These are phyloP conservation scores for Odocoileus hemionus DNA, from an alignment of 2,113 vertebrate genomes.

Conservation along the genomic window DNA sequence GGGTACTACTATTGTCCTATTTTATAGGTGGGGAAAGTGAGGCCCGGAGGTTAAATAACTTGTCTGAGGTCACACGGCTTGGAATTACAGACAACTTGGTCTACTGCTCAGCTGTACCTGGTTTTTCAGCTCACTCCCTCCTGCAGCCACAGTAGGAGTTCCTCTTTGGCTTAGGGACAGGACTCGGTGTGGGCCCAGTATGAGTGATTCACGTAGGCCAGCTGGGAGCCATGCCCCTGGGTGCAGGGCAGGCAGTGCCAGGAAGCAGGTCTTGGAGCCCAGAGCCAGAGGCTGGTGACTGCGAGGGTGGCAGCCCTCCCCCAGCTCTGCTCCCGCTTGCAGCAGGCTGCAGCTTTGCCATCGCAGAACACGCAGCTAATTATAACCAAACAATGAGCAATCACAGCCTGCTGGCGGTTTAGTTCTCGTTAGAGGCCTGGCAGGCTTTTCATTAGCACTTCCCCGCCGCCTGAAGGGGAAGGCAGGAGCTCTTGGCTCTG, in stretches of 20 bases:
- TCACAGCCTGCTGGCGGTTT: constrained; percentile 29
- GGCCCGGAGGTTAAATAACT: neutral
- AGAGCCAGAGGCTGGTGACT: neutral
- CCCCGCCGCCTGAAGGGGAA: neutral
- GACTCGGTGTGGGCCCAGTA: neutral
- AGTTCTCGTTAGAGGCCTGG: neutral
- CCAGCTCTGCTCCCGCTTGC: neutral
- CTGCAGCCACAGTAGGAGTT: neutral
- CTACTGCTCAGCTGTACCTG: neutral
- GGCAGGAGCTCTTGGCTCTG: neutral
- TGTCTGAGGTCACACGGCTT: neutral
- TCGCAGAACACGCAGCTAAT: constrained; percentile 35
- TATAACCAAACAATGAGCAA: constrained; percentile 60
- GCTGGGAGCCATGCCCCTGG: neutral
- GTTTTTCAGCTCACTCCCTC: neutral
- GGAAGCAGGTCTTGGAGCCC: neutral
- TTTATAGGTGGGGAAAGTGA: constrained; percentile 19
- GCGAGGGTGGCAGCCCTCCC: constrained; percentile 23
- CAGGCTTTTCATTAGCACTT: constrained; percentile 39
- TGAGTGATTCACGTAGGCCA: neutral
- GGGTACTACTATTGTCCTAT: neutral
- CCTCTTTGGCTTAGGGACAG: neutral
- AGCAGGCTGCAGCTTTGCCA: neutral
- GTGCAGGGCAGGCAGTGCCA: neutral
- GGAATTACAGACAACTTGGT: neutral